Percentiles rank a stretch among this genome's conserved stretches.
Conservation (phyloP, 2,113 vertebrate genomes). For the Cottus gobio region DNA sequence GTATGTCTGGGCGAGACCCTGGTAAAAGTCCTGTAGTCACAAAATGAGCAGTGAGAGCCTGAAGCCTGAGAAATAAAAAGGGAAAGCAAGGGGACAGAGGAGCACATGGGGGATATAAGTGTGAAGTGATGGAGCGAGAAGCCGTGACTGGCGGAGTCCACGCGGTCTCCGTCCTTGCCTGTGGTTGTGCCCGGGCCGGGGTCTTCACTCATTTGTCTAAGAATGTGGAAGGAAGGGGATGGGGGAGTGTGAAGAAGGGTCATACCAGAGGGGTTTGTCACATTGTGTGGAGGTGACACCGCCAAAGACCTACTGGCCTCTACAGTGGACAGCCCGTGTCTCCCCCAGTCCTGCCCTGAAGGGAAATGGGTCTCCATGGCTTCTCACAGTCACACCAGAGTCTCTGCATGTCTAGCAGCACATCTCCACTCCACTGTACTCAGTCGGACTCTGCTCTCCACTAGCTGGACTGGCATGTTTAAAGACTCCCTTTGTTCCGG, state of each 20-base stretch:
- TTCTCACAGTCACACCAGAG: slow-evolving; percentile 76
- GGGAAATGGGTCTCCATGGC: slow-evolving; percentile 61
- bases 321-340: slow-evolving; percentile 71
- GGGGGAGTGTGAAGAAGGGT: slow-evolving; percentile 70
- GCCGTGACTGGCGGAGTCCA: slow-evolving; percentile 67
- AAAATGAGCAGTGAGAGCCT: slow-evolving; percentile 73
- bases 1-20: slow-evolving; percentile 81
- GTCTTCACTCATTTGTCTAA: slow-evolving; percentile 74
- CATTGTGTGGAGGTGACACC: slow-evolving; percentile 79
- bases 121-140: slow-evolving; percentile 78
- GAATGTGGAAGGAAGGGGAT: slow-evolving; percentile 53
- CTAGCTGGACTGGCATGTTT: slow-evolving; percentile 54
- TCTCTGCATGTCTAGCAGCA: slow-evolving; percentile 48
- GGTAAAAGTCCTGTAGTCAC: slow-evolving; percentile 78
- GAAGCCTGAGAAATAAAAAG: slow-evolving; percentile 50
- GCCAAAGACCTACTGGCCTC: slow-evolving; percentile 72
- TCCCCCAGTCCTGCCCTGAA: slow-evolving; percentile 65
- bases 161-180: slow-evolving; percentile 78
- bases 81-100: slow-evolving; percentile 40
- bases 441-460: slow-evolving; percentile 44
- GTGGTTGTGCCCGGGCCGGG: slow-evolving; percentile 70
- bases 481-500: slow-evolving; percentile 77
- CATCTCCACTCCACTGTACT: slow-evolving; percentile 55
- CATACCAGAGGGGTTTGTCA: slow-evolving; percentile 80
- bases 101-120: slow-evolving; percentile 58